Evolutionary conservation across 2,888 invertebrate genomes (phyloP).

Genomic region (Omphaloscelis lunosa): DNA sequence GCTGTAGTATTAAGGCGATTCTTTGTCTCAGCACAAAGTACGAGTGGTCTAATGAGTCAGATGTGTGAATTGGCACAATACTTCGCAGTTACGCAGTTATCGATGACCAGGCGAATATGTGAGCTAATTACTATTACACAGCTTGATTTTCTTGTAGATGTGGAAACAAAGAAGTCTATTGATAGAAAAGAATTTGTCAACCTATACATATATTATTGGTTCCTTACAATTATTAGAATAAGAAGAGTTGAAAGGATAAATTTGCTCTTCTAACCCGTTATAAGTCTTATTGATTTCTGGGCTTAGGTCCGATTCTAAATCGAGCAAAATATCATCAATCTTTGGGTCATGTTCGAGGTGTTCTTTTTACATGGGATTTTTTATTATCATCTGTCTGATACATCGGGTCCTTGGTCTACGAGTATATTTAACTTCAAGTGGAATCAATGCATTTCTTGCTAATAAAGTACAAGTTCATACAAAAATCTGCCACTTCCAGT

Average conservation of each 20-base stretch:
- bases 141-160: slow-evolving; percentile 5
- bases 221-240: background rate
- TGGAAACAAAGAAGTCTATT: slow-evolving; percentile 24
- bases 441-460: slow-evolving; percentile 17
- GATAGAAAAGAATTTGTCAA: background rate
- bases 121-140: slow-evolving; percentile 29
- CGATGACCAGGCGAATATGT: slow-evolving; percentile 26
- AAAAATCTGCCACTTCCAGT: slow-evolving; percentile 2
- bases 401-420: background rate
- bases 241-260: background rate
- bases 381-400: background rate
- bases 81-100: slow-evolving; percentile 17
- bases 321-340: background rate
- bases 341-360: background rate
- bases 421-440: background rate
- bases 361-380: too few species aligned
- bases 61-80: slow-evolving; percentile 32
- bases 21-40: slow-evolving; percentile 49
- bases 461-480: slow-evolving; percentile 27
- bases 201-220: background rate
- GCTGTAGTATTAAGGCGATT: slow-evolving; percentile 23
- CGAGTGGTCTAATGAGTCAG: slow-evolving; percentile 43
- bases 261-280: background rate
- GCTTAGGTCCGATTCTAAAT: background rate
- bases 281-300: background rate